Conservation (phyloP, 2,888 invertebrate genomes). For the Heliconius ismenius region DNA sequence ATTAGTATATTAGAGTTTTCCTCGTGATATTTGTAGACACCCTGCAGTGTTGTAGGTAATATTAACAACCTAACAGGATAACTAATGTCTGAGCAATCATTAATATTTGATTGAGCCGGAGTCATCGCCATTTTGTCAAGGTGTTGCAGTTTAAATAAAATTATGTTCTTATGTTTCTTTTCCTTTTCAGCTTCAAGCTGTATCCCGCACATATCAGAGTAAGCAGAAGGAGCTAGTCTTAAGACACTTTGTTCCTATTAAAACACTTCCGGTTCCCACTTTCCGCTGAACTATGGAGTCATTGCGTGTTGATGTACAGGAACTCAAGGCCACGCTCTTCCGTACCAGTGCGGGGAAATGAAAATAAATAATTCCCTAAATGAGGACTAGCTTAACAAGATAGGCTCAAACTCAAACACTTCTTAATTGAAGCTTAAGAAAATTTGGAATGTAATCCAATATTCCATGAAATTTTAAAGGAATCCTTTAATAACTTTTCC, state of each 20-base stretch:
- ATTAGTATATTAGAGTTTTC: slow-evolving; percentile 7
- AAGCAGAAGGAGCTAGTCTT: background rate
- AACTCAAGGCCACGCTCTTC: too few relatives aligned
- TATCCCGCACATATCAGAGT: background rate
- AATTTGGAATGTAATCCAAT: too few relatives aligned
- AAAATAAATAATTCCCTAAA: too few relatives aligned
- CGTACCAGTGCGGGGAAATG: background rate
- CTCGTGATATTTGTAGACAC: background rate
- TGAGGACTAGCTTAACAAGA: too few relatives aligned
- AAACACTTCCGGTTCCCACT: background rate
- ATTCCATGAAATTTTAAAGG: too few relatives aligned
- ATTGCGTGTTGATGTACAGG: too few relatives aligned
- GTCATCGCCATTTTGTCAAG: background rate
- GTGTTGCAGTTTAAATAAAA: too few relatives aligned
- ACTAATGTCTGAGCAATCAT: background rate
- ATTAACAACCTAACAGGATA: background rate
- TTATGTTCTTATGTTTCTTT: background rate
- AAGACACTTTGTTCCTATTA: background rate
- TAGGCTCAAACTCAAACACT: too few relatives aligned
- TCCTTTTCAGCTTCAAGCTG: background rate
- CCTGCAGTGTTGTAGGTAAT: background rate
- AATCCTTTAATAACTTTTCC: too few relatives aligned
- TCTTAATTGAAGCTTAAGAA: too few relatives aligned
- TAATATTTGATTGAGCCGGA: background rate
- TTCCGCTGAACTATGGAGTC: background rate